These are phyloP conservation scores for Embidobia sp. DNA, from an alignment of 2,888 invertebrate species.

Conservation along the genomic window DNA sequence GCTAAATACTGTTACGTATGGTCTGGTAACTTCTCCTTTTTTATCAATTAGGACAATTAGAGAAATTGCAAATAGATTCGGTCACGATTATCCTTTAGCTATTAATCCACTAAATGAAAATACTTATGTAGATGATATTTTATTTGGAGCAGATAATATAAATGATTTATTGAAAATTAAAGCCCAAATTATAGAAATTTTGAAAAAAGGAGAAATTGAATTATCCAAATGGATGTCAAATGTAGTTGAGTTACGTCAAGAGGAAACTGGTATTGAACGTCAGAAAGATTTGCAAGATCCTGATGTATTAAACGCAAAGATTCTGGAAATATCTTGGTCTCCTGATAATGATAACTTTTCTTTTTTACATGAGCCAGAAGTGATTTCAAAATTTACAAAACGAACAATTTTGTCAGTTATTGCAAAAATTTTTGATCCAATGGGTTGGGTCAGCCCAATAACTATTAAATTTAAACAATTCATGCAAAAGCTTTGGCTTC, in stretches of 20 bases:
- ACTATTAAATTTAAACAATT: background rate
- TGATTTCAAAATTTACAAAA: background rate
- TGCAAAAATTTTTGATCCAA: background rate
- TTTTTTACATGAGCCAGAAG: background rate
- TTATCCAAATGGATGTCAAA: background rate
- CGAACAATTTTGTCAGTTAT: background rate
- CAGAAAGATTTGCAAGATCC: background rate
- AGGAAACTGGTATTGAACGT: no score
- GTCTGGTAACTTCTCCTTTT: background rate
- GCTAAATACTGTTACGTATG: slow-evolving; percentile 7
- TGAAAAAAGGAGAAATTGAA: background rate
- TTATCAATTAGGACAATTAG: background rate
- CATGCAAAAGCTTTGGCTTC: background rate
- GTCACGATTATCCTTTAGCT: background rate
- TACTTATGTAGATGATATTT: background rate
- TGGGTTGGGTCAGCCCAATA: background rate
- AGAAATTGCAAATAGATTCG: background rate
- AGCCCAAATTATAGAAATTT: background rate
- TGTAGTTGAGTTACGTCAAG: background rate
- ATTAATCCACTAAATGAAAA: background rate
- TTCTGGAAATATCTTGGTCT: background rate
- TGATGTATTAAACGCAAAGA: background rate
- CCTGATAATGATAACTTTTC: background rate
- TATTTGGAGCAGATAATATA: background rate
- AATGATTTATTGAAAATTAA: background rate